Conservation (phyloP, 2,113 vertebrate species). For the Ursus arctos region DNA sequence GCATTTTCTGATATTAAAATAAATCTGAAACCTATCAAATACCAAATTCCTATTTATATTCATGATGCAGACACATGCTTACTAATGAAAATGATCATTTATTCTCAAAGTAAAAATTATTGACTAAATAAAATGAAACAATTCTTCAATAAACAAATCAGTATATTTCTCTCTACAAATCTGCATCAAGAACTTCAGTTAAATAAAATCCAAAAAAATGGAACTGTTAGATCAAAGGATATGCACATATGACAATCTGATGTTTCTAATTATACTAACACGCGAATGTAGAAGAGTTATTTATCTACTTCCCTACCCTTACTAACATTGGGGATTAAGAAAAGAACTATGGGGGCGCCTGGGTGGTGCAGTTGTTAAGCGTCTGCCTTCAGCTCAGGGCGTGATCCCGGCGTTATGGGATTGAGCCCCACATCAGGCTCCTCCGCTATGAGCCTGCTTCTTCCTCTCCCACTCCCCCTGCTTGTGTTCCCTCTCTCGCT, state of each 20-base stretch:
- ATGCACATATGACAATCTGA: not conserved
- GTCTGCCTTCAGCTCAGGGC: no score
- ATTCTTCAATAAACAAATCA: not conserved
- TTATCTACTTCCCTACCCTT: not conserved
- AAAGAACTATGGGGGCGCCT: not conserved
- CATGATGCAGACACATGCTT: not conserved
- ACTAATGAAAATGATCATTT: not conserved
- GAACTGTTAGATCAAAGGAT: not conserved
- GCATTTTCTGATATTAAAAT: conserved; percentile 10
- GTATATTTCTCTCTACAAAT: not conserved
- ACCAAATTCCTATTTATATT: not conserved
- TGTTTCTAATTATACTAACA: not conserved
- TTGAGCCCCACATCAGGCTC: no score
- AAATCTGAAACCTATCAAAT: conserved; percentile 11
- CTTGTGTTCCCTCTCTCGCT: no score
- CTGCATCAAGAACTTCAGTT: not conserved
- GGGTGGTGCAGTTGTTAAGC: no score
- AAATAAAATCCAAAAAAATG: not conserved
- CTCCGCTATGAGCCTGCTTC: no score
- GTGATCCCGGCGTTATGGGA: no score
- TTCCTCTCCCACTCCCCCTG: no score
- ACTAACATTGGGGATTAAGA: not conserved
- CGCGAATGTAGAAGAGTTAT: not conserved
- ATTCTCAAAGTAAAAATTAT: not conserved
- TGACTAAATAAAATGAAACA: not conserved